Percentiles rank a stretch among this genome's conserved stretches.
phyloP scores from a whole-genome alignment of 2,113 vertebrate genomes.

The Elachura formosa region DNA sequence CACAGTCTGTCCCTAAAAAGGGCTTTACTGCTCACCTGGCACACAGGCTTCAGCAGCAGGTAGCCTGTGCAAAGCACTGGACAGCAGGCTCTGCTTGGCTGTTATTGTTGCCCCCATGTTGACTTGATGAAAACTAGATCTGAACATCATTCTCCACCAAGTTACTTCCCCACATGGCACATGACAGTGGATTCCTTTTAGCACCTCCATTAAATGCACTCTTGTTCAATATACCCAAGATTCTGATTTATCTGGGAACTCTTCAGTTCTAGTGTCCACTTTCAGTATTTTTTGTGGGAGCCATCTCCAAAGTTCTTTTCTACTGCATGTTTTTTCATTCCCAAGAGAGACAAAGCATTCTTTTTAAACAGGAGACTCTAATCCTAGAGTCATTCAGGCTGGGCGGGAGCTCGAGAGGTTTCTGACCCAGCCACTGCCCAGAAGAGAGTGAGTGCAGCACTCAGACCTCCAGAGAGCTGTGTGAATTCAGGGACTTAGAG shows the following conservation, averaged over 20 bases:
- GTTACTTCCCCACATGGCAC: background rate
- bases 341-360: background rate
- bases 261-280: background rate
- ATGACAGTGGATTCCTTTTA: background rate
- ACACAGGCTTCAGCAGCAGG: background rate
- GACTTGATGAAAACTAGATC: background rate
- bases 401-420: background rate
- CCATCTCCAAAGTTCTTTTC: background rate
- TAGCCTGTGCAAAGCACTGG: background rate
- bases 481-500: background rate
- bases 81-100: background rate
- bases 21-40: background rate
- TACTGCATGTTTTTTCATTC: background rate
- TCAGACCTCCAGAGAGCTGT: background rate
- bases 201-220: background rate
- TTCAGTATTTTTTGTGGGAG: background rate
- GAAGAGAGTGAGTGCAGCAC: background rate
- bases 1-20: background rate
- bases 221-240: background rate
- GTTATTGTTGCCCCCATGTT: accelerated
- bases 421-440: background rate
- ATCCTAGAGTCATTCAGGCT: background rate
- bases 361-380: background rate
- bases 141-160: background rate
- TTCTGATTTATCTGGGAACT: background rate